These are phyloP conservation scores for Ecliptopera silaceata DNA, from an alignment of 2,888 invertebrate species.

Conservation along the genomic window DNA sequence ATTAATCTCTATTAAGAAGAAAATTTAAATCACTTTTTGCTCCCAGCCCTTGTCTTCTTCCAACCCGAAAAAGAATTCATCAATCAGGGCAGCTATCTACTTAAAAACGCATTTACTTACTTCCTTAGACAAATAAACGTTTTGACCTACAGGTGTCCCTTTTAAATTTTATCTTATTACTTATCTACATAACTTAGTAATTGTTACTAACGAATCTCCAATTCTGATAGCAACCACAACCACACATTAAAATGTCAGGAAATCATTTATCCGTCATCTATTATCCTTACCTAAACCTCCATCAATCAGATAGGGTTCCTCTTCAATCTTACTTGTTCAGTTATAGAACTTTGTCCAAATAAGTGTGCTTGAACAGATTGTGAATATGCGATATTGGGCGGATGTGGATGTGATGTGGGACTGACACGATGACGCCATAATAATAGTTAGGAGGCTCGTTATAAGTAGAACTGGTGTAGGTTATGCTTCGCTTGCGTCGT, in stretches of 20 bases:
- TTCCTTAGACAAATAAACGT: conserved; percentile 55
- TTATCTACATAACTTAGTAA: conserved; percentile 61
- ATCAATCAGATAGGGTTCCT: conserved; percentile 48
- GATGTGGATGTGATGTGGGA: conserved; percentile 76
- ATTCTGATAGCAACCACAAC: conserved; percentile 55
- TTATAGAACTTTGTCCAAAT: conserved; percentile 56
- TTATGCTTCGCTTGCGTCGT: conserved; percentile 68
- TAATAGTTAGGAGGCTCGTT: conserved; percentile 76
- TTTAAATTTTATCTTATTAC: conserved; percentile 33
- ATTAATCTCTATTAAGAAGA: conserved; percentile 75
- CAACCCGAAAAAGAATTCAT: conserved; percentile 66
- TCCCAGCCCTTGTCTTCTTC: conserved; percentile 51
- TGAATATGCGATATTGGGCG: conserved; percentile 69
- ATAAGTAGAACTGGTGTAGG: conserved; percentile 75
- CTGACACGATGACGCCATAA: conserved; percentile 78
- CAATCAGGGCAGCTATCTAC: conserved; percentile 78
- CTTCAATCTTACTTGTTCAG: conserved; percentile 32
- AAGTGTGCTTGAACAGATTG: conserved; percentile 58
- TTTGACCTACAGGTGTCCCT: conserved; percentile 37
- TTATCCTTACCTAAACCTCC: conserved; percentile 55
- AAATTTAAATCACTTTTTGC: conserved; percentile 64
- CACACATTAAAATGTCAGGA: conserved; percentile 77
- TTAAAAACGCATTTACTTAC: conserved; percentile 73
- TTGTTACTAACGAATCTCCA: conserved; percentile 66
- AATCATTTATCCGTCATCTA: conserved; percentile 70